Base-by-base conservation (phyloP, 2,888 invertebrate species). In the Anagyrus pseudococci region DNA sequence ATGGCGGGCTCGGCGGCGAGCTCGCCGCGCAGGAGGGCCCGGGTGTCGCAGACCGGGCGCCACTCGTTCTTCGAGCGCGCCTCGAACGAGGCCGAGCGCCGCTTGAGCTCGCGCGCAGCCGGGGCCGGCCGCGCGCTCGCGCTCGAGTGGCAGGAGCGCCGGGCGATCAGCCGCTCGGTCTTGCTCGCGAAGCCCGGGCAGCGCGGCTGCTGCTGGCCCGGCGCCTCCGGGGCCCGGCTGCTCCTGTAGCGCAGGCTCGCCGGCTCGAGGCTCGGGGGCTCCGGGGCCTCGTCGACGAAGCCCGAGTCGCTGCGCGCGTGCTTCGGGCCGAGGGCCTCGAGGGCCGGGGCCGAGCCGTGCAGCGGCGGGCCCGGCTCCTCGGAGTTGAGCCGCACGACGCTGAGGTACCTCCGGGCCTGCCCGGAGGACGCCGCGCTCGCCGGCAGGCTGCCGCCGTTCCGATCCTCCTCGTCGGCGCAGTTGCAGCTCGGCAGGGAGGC, bases 81-180 rank as follows among this genome's bases (percentile, higher is more conserved):
- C 54, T 76, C 73, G 64, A 76, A 77, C 23, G 75, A 76, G n/a
- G 73, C 71, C 3, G 76, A 75, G 19, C 72, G 59, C 4, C 66
- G 67, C 26, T 61, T 68, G 15, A 67, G 54, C 6, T 75, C 68
- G 4, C 71, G 67, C 15, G 23, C 17, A 1, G 19, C 25, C 10
- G 53, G 22, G 7, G 25, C 26, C 19, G 3, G 57, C 37, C 33
- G 68, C 48, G 23, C 53, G 15, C 54, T 43, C 23, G 26, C 22
- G 20, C 19, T 33, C 22, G 58, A 33, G 44, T 59, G 66, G 41
- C 62, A 62, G 7, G 67, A 68, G 8, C 73, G 66, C 23, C 70
- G 67, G 0, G 71, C 71, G 56, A 72, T 67, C 67, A 71, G 47
- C 7, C 71, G 71, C 47, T 72, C 74, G 40, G 73, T 73, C 58